Evolutionary conservation across 2,797 vertebrate species (phyloP), one percentile per base, ranked within the genome.

Genomic region (Pristis pectinata): DNA sequence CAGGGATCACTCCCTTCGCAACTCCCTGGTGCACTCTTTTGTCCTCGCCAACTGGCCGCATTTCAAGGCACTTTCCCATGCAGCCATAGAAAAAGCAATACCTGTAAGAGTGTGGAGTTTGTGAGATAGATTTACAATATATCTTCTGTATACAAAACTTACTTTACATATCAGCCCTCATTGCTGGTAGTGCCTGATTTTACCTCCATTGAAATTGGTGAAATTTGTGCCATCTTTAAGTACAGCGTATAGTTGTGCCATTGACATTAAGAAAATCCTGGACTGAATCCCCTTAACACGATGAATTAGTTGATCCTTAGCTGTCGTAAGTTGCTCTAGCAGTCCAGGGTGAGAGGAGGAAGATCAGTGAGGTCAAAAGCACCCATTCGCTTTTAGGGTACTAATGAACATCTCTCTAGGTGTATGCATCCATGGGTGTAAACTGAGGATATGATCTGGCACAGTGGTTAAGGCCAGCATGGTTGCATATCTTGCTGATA

Each of bases 401-500:
- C 56, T n/a, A 37, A 9, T 64, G 37, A 17, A 64, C 37, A 19
- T 61, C 87, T 64, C 6, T 7, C 17, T 83, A 82, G 13, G 2
- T 34, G 85, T 61, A 34, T 76, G 72, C 17, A 56, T 34, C 8
- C 27, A 13, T 85, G 82, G 59, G 10, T 19, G 22, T 91, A 24
- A 41, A 3, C 17, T 67, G 59, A 67, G 8, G n/a, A 67, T 10
- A 64, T 41, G 19, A 64, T 64, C 3, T 22, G 59, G 2, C 19
- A 41, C 41, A 41, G n/a, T 8, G 64, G 87, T 91, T 56, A 91
- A 37, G 17, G 13, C 22, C 59, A 91, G 6, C 19, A 24, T 22
- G n/a, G n/a, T 41, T 67, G 87, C 37, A 91, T n/a, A 64, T 34
- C 87, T 64, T 91, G 87, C n/a, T 91, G 87, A 64, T 41, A 41